phyloP scores from a whole-genome alignment of 2,888 invertebrate genomes.

The Lepidocyrtoides sp. region DNA sequence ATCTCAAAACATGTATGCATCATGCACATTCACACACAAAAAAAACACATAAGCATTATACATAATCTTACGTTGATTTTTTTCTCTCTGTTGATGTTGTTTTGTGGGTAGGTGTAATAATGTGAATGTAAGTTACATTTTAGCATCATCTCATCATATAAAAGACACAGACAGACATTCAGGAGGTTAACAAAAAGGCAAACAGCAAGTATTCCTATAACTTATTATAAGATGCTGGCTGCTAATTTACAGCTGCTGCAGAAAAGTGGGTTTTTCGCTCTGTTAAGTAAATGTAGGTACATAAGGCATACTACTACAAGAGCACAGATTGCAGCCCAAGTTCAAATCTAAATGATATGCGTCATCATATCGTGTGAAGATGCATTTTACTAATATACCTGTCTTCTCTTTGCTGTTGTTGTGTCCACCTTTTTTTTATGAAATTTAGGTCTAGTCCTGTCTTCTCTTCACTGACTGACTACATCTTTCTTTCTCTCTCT shows the following conservation, averaged over 20 bases:
- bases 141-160: not conserved
- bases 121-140: slow-evolving; percentile 15
- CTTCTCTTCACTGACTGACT: slow-evolving; percentile 7
- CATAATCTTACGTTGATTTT: not conserved
- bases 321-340: not conserved
- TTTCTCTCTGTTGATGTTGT: slow-evolving; percentile 3
- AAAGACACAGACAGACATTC: not conserved
- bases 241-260: slow-evolving; percentile 56
- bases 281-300: slow-evolving; percentile 46
- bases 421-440: slow-evolving; percentile 25
- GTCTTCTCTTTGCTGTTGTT: not conserved
- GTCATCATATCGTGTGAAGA: slow-evolving; percentile 57
- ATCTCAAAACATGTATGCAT: not conserved
- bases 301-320: too few relatives aligned
- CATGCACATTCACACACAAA: not conserved
- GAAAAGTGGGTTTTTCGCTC: slow-evolving; percentile 63
- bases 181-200: not conserved
- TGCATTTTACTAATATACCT: slow-evolving; percentile 32
- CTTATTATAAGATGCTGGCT: slow-evolving; percentile 26
- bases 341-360: slow-evolving; percentile 17
- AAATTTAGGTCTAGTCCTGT: slow-evolving; percentile 56
- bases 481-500: too few relatives aligned
- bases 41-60: not conserved
- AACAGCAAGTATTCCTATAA: too few relatives aligned
- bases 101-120: slow-evolving; percentile 63